These are phyloP conservation scores for Passerculus sandwichensis DNA, from an alignment of 2,797 vertebrate species.

Conservation along the genomic window DNA sequence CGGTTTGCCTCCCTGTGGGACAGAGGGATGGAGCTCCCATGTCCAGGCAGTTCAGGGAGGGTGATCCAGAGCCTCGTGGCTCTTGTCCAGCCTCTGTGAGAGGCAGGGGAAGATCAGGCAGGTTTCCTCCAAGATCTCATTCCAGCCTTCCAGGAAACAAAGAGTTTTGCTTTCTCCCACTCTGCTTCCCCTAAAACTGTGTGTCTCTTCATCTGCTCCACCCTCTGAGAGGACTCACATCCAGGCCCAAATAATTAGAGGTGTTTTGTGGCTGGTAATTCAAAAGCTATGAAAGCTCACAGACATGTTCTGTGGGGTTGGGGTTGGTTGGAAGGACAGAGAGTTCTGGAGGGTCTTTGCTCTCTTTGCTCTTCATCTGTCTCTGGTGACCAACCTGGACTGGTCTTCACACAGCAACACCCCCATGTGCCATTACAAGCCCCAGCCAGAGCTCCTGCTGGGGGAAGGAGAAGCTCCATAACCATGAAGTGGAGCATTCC, in stretches of 20 bases:
- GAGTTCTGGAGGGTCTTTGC: background rate
- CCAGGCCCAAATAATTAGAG: background rate
- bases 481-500: background rate
- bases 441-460: background rate
- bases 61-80: background rate
- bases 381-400: background rate
- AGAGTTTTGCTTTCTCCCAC: background rate
- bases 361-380: background rate
- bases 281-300: background rate
- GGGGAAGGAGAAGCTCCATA: background rate
- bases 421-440: background rate
- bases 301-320: accelerated
- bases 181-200: background rate
- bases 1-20: background rate
- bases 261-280: background rate
- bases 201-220: background rate
- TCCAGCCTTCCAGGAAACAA: background rate
- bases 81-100: background rate
- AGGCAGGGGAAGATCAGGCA: background rate
- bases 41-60: accelerated
- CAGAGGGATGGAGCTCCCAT: background rate
- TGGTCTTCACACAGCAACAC: background rate
- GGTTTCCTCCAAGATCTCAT: background rate
- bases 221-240: background rate
- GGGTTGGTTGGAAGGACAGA: background rate